These are phyloP conservation scores for Acromyrmex charruanus DNA, from an alignment of 1,140 invertebrate genomes.

Conservation along the genomic window DNA sequence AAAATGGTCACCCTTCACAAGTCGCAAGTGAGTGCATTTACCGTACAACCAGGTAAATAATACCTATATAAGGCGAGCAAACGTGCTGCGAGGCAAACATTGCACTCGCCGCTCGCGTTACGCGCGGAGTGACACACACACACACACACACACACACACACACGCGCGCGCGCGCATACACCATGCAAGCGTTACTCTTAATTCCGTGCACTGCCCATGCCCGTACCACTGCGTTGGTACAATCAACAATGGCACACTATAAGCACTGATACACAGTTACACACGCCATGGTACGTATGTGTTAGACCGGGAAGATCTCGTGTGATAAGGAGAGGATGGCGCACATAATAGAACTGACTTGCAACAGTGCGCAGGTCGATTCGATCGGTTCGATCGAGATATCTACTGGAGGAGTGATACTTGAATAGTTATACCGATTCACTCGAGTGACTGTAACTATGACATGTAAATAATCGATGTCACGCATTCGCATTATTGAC, in stretches of 20 bases:
- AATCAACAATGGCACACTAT: conserved; percentile 12
- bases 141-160: too few species aligned
- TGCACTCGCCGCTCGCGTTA: conserved; percentile 32
- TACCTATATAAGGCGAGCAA: neutral
- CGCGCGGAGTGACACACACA: conserved; percentile 48
- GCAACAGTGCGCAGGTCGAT: neutral
- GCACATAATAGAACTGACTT: conserved; percentile 12
- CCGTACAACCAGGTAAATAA: neutral
- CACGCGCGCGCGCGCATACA: too few species aligned
- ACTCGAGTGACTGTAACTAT: too few species aligned
- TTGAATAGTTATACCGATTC: neutral
- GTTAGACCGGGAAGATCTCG: conserved; percentile 50
- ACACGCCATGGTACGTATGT: neutral
- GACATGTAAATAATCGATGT: neutral
- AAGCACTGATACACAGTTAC: too few species aligned
- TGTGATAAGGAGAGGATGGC: conserved; percentile 38
- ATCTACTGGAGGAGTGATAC: conserved; percentile 4
- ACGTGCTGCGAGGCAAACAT: conserved; percentile 39
- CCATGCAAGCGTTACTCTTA: conserved; percentile 17
- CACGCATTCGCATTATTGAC: neutral
- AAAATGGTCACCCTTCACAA: conserved; percentile 13
- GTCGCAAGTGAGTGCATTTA: neutral
- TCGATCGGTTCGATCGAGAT: conserved; percentile 12
- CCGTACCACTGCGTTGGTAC: neutral
- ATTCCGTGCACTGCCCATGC: neutral